These are phyloP conservation scores for Scelioninae gen. 1 DNA, from an alignment of 2,888 invertebrate genomes.

Conservation along the genomic window DNA sequence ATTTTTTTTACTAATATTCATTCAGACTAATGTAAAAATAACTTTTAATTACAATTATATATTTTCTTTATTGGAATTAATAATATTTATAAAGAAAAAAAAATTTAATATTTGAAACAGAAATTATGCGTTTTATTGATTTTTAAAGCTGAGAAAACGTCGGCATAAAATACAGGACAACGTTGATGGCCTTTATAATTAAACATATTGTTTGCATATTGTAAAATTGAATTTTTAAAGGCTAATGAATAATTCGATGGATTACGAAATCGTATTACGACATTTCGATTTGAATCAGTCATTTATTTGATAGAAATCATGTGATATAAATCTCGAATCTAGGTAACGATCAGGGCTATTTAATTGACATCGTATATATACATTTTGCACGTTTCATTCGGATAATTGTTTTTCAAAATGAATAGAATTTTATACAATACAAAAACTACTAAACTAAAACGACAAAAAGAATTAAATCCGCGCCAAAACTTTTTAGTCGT, in stretches of 20 bases:
- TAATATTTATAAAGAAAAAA: neutral
- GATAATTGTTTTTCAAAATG: conserved; percentile 3
- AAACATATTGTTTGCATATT: conserved; percentile 31
- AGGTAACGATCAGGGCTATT: conserved; percentile 34
- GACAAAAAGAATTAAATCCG: neutral
- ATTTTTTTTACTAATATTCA: too few relatives aligned
- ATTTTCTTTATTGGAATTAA: neutral
- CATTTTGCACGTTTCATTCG: neutral
- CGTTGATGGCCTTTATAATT: conserved; percentile 24
- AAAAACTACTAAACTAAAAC: neutral
- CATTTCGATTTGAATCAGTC: conserved; percentile 46
- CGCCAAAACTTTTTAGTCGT: too few relatives aligned
- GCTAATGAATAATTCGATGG: conserved; percentile 29
- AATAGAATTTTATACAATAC: neutral
- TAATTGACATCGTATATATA: conserved; percentile 31
- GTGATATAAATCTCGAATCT: conserved; percentile 42
- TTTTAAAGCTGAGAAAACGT: neutral
- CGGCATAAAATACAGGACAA: neutral
- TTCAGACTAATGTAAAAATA: too few relatives aligned
- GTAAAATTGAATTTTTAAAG: conserved; percentile 25
- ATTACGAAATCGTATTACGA: conserved; percentile 48
- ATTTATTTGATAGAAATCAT: conserved; percentile 41
- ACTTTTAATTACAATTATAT: too few relatives aligned
- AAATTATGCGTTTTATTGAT: neutral
- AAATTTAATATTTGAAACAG: neutral